Conservation (phyloP, 2,888 invertebrate species). For the Mayetiola destructor region DNA sequence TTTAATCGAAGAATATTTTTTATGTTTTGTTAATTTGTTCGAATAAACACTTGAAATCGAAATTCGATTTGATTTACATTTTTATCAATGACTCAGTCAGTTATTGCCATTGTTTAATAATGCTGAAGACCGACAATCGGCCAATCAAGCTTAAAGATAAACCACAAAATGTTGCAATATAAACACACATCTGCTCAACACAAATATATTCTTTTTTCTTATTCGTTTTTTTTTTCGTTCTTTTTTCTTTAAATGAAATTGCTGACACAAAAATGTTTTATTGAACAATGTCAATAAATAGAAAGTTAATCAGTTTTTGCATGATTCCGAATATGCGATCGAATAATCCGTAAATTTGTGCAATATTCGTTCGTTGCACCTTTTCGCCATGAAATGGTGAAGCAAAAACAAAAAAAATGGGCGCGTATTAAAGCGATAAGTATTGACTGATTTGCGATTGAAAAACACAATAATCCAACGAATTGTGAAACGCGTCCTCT, state of each 20-base stretch:
- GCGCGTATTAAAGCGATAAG: not conserved
- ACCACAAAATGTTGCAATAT: no score
- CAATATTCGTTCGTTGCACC: not conserved
- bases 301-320: not conserved
- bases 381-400: no score
- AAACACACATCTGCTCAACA: no score
- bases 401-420: no score
- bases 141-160: no score
- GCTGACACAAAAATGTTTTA: not conserved
- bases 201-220: no score
- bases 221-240: not conserved
- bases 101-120: no score
- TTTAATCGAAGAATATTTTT: not conserved
- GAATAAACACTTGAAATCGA: not conserved
- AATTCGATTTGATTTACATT: not conserved
- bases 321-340: not conserved
- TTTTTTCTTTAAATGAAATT: not conserved
- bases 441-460: not conserved
- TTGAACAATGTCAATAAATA: no score
- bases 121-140: no score
- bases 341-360: not conserved
- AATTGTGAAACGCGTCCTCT: slow-evolving; percentile 5
- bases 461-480: no score
- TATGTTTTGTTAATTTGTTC: not conserved
- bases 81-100: no score